Percentiles rank a stretch among this genome's conserved stretches.
Evolutionary conservation across 2,113 vertebrate genomes (phyloP).

Genomic region (Athene cunicularia): DNA sequence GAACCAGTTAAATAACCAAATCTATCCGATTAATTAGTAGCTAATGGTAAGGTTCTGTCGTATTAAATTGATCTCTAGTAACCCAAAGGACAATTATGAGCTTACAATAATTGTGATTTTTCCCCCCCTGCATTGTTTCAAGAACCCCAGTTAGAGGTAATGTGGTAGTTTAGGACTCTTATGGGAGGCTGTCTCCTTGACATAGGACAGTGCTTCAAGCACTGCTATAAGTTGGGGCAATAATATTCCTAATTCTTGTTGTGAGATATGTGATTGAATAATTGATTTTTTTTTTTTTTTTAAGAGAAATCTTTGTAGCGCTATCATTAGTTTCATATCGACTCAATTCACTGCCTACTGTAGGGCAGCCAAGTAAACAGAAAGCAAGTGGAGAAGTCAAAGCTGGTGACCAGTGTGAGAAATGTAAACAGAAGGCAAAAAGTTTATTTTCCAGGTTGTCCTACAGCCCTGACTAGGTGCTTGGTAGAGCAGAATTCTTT

Average conservation of each 20-base stretch:
- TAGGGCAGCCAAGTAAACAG: background rate
- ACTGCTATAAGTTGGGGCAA: background rate
- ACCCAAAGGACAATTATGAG: background rate
- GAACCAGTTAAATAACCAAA: background rate
- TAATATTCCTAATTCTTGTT: background rate
- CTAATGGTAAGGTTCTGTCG: background rate
- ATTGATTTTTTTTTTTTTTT: conserved; percentile 23
- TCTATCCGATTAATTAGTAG: background rate
- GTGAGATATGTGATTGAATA: conserved; percentile 6
- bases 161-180: conserved; percentile 3
- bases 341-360: conserved; percentile 18
- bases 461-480: background rate
- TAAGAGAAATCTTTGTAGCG: background rate
- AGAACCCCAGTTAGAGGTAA: background rate
- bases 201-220: background rate
- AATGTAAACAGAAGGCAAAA: background rate
- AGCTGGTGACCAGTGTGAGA: background rate
- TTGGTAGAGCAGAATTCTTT: background rate
- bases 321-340: background rate
- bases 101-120: background rate
- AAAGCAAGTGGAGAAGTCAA: background rate
- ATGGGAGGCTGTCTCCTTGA: conserved; percentile 33
- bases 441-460: background rate
- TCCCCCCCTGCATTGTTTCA: background rate
- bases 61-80: background rate